Evolutionary conservation across 2,113 vertebrate species (phyloP).

Genomic region (Platysternon megacephalum): DNA sequence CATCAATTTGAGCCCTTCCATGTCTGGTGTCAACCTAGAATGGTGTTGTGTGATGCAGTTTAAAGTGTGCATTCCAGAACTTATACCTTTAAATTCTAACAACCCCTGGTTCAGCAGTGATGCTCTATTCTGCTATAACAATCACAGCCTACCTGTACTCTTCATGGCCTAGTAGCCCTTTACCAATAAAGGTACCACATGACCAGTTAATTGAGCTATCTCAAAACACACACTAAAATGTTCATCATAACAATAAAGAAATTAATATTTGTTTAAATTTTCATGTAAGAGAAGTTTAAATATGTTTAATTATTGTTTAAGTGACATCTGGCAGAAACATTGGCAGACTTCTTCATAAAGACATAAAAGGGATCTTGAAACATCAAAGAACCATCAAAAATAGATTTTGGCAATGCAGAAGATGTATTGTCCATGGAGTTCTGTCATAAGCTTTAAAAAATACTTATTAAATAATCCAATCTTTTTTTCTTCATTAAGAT

Average conservation of each 20-base stretch:
- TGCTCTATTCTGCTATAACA: background rate
- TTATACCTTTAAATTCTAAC: slow-evolving; percentile 10
- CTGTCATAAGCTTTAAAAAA: slow-evolving; percentile 69
- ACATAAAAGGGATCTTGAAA: slow-evolving; percentile 20
- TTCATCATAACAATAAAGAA: background rate
- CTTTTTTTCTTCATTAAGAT: slow-evolving; percentile 63
- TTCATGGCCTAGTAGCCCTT: background rate
- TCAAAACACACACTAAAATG: slow-evolving; percentile 16
- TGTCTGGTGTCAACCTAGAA: background rate
- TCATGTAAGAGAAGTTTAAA: slow-evolving; percentile 32
- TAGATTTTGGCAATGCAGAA: slow-evolving; percentile 81
- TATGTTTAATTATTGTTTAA: slow-evolving; percentile 9
- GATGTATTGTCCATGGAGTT: slow-evolving; percentile 56
- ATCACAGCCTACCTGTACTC: background rate
- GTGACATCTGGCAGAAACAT: slow-evolving; percentile 17
- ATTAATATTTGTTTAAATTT: background rate
- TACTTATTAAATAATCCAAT: slow-evolving; percentile 50
- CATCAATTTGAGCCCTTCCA: background rate
- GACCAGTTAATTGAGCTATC: background rate
- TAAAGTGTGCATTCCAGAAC: background rate
- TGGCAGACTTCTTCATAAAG: slow-evolving; percentile 11
- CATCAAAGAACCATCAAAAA: slow-evolving; percentile 56
- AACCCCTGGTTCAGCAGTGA: background rate
- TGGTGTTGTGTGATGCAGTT: background rate
- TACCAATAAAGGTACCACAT: background rate